Evolutionary conservation across 2,113 vertebrate genomes (phyloP).

Genomic region (Syrrhaptes paradoxus): DNA sequence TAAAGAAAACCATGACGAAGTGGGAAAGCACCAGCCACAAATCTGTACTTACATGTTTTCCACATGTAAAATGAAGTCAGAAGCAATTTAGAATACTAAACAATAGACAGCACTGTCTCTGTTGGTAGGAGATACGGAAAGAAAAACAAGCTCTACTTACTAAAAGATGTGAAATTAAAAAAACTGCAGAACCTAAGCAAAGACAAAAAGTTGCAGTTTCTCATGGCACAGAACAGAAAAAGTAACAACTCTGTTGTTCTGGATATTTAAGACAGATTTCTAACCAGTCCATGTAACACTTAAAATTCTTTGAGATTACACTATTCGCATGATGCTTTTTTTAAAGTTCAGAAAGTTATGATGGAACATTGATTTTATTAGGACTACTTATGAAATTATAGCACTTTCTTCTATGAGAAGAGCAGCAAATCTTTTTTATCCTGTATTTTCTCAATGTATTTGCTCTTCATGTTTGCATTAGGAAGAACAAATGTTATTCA

Average conservation of each 20-base stretch:
- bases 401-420: background rate
- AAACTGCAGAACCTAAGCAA: background rate
- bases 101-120: background rate
- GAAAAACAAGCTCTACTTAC: background rate
- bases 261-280: background rate
- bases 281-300: background rate
- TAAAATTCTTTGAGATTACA: background rate
- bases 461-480: background rate
- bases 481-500: background rate
- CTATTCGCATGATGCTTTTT: background rate
- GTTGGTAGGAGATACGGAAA: background rate
- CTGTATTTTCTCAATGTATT: background rate
- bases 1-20: background rate
- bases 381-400: background rate
- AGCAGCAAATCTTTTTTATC: background rate
- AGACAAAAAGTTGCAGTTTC: background rate
- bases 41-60: background rate
- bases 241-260: background rate
- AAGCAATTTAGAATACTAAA: conserved; percentile 4
- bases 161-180: background rate
- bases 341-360: conserved; percentile 19
- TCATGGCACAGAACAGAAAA: background rate
- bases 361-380: conserved; percentile 23
- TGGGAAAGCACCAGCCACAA: background rate
- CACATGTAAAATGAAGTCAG: background rate